These are phyloP conservation scores for Ailuropoda melanoleuca DNA, from an alignment of 2,113 vertebrate genomes.

Conservation along the genomic window DNA sequence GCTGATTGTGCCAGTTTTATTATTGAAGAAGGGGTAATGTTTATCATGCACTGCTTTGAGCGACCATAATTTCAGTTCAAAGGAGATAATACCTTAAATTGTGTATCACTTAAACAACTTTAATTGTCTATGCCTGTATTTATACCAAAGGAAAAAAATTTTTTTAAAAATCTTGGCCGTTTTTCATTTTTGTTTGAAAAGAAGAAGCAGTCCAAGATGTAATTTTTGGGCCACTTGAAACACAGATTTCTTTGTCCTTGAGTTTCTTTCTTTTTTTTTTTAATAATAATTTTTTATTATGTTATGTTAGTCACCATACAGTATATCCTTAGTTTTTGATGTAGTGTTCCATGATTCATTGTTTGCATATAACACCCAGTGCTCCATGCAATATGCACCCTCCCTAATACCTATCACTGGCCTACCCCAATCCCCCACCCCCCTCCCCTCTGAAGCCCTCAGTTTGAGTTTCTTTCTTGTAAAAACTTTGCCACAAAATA, in stretches of 20 bases:
- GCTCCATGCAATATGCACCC: too few species aligned
- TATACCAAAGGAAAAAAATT: not conserved
- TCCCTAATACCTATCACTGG: too few species aligned
- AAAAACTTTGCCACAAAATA: not conserved
- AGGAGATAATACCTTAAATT: not conserved
- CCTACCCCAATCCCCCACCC: too few species aligned
- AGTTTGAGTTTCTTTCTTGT: not conserved
- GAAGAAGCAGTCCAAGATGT: not conserved
- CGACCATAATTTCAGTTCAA: not conserved
- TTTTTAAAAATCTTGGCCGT: not conserved
- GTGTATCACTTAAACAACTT: not conserved
- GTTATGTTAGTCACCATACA: too few species aligned
- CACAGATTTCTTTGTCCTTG: not conserved
- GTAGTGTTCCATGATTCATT: too few species aligned
- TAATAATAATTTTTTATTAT: too few species aligned
- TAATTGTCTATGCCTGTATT: not conserved
- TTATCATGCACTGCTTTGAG: not conserved
- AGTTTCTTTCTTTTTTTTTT: constrained; percentile 16
- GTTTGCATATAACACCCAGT: too few species aligned
- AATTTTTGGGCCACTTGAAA: not conserved
- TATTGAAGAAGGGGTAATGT: not conserved
- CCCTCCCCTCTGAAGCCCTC: too few species aligned
- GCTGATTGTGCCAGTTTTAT: not conserved
- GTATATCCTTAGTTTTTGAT: too few species aligned
- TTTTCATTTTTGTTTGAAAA: not conserved